Evolutionary conservation across 2,113 vertebrate genomes (phyloP).

Genomic region (Ailuropoda melanoleuca): DNA sequence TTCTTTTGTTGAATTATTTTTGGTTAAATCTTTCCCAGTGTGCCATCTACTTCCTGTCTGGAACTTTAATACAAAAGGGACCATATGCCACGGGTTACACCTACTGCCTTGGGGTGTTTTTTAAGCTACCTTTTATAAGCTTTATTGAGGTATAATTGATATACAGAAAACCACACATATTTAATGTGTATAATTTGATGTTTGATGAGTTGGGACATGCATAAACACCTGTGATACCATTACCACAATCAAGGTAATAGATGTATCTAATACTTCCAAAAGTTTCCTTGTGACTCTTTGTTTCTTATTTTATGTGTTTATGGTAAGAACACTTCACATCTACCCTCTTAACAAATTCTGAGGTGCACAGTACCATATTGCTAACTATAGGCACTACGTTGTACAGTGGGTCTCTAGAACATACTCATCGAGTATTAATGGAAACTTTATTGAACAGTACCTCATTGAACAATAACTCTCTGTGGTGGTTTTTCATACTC

Average conservation of each 20-base stretch:
- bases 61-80: neutral
- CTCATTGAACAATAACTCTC: neutral
- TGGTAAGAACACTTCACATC: neutral
- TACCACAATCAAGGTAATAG: neutral
- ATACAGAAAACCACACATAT: neutral
- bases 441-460: neutral
- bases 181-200: neutral
- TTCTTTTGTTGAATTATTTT: neutral
- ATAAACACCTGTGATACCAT: neutral
- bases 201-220: neutral
- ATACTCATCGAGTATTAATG: neutral
- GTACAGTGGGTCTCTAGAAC: neutral
- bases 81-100: neutral
- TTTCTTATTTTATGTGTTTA: neutral
- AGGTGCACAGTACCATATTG: neutral
- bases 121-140: neutral
- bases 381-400: neutral
- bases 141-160: neutral
- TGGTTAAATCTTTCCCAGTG: neutral
- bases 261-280: neutral
- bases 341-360: neutral
- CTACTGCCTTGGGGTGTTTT: neutral
- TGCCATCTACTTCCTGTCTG: neutral
- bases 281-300: neutral
- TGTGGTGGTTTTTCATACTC: neutral